phyloP scores from a whole-genome alignment of 2,797 vertebrate genomes.

The Myotis findleyi region DNA sequence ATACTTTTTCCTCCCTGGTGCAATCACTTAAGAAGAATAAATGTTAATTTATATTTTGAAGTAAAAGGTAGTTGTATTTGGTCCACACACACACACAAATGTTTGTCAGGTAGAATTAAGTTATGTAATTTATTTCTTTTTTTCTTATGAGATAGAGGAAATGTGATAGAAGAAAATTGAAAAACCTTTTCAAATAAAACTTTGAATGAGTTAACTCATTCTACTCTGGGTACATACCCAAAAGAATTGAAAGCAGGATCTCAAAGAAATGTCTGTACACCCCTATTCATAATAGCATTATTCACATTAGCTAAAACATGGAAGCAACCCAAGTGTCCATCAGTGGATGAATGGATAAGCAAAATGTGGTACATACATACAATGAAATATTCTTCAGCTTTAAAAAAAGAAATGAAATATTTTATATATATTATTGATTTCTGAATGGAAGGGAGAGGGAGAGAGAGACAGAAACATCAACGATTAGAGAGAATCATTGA shows the following conservation, averaged over 20 bases:
- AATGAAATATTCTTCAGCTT: neutral
- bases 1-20: neutral
- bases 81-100: neutral
- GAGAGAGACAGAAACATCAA: no score
- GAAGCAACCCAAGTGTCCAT: neutral
- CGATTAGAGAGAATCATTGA: no score
- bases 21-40: slow-evolving; percentile 35
- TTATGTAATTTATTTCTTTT: neutral
- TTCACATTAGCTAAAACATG: neutral
- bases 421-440: neutral
- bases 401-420: slow-evolving; percentile 21
- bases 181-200: slow-evolving; percentile 30
- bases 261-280: slow-evolving; percentile 4
- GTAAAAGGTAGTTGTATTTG: slow-evolving; percentile 10
- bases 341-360: neutral
- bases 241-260: neutral
- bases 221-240: neutral
- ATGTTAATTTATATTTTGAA: neutral
- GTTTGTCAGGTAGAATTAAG: neutral
- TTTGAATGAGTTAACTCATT: neutral
- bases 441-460: no score
- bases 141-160: slow-evolving; percentile 29
- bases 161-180: neutral
- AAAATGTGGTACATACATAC: neutral
- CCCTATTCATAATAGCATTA: neutral